Base-by-base conservation (phyloP, 2,797 vertebrate genomes). In the Anguilla pacifica region DNA sequence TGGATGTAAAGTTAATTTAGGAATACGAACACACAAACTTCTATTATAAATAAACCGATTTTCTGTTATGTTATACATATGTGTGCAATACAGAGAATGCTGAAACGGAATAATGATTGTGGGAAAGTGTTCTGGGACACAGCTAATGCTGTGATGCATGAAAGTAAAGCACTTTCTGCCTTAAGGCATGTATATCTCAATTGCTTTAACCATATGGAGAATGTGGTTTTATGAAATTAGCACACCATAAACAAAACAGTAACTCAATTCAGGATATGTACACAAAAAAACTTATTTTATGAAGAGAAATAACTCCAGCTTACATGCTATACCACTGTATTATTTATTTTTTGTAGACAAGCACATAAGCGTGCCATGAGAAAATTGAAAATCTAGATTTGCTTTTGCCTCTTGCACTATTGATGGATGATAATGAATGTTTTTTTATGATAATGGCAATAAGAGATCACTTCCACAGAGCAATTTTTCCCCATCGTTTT, bases 101-200 rank as follows among this genome's bases (percentile, higher is more conserved):
- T 74, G 31, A 35, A 39, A 35, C 70, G 31, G 70, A 74, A 74
- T 74, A 74, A 74, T 74, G 70, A 74, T 74, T 39, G 31, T 74
- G 31, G 31, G 28, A 35, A 35, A 35, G 28, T 74, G 70, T 74
- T 28, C 70, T 74, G 28, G 70, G 70, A 74, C 70, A 13, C 31
- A 3, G 31, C 28, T 35, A 35, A 35, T 74, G 11, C 35, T 74
- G 28, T 13, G 35, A 11, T 35, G 28, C 70, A 13, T 17, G 31
- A 74, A 35, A 35, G 70, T 15, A 74, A 39, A 39, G 9, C 11
- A 5, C 31, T 35, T 28, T 39, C 51, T 35, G 70, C 64, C 22
- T 74, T 35, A 74, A 74, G 31, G 28, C 28, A 13, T 35, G 35
- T 28, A 35, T 10, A 1, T 74, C 28, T 74, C 28, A 72, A 67